Percentiles rank a stretch among this genome's conserved stretches.
phyloP scores from a whole-genome alignment of 2,888 invertebrate species.

The Spialia ferax region DNA sequence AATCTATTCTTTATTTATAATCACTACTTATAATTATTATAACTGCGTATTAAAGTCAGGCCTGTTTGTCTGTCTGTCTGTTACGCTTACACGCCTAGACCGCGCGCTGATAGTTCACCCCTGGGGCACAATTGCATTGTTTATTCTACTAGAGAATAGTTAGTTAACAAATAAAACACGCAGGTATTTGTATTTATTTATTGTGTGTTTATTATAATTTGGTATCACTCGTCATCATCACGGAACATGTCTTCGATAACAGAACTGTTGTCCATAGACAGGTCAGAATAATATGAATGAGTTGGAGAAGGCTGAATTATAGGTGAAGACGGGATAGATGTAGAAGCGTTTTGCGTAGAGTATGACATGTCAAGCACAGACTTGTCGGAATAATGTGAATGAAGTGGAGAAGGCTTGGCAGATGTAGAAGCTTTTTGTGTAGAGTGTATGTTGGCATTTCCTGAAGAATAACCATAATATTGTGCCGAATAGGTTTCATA shows the following conservation, averaged over 20 bases:
- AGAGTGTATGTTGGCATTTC: constrained; percentile 48
- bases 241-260: constrained; percentile 50
- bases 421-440: constrained; percentile 50
- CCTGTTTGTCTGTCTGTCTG: too few relatives aligned
- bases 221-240: constrained; percentile 49
- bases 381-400: constrained; percentile 47
- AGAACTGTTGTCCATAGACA: constrained; percentile 49
- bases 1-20: constrained; percentile 44
- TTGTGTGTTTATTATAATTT: constrained; percentile 46
- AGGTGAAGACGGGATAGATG: constrained; percentile 45
- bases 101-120: too few relatives aligned
- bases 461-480: constrained; percentile 51
- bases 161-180: constrained; percentile 49
- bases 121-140: too few relatives aligned
- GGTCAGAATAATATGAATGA: constrained; percentile 38
- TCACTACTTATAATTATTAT: too few relatives aligned
- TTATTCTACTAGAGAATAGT: constrained; percentile 43
- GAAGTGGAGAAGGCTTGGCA: constrained; percentile 49
- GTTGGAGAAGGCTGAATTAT: constrained; percentile 50
- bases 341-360: constrained; percentile 48
- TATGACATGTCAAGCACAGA: constrained; percentile 50
- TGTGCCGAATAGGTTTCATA: constrained; percentile 50
- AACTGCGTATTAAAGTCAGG: too few relatives aligned
- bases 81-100: too few relatives aligned
- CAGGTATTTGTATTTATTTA: constrained; percentile 49